phyloP scores from a whole-genome alignment of 2,113 vertebrate genomes.

The Dicerorhinus sumatrensis region DNA sequence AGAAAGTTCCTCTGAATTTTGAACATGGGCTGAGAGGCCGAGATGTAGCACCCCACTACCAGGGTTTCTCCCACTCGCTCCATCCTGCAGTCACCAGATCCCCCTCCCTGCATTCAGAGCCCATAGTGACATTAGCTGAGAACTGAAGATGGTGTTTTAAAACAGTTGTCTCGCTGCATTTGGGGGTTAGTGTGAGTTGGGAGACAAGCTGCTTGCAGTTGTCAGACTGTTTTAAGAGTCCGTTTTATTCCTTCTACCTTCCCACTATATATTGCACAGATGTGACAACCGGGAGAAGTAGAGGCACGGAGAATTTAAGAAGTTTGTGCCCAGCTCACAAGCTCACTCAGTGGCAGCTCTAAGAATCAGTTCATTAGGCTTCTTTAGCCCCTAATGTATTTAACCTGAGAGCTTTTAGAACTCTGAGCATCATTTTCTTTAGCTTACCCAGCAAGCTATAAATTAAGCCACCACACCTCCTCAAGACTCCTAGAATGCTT shows the following conservation, averaged over 20 bases:
- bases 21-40: not conserved
- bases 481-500: not conserved
- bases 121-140: not conserved
- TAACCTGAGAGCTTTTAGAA: constrained; percentile 46
- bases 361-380: not conserved
- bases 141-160: not conserved
- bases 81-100: no score
- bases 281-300: not conserved
- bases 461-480: constrained; percentile 49
- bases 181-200: not conserved
- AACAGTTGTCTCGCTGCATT: not conserved
- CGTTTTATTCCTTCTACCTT: not conserved
- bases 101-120: not conserved
- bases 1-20: not conserved
- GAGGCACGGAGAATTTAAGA: not conserved
- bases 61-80: not conserved
- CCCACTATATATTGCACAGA: not conserved
- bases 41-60: not conserved
- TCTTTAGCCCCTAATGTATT: not conserved
- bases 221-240: not conserved
- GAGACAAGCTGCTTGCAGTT: not conserved
- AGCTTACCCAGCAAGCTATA: constrained; percentile 44
- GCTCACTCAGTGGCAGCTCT: not conserved
- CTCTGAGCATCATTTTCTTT: not conserved
- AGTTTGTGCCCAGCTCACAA: not conserved